Evolutionary conservation across 2,888 invertebrate genomes (phyloP).

Genomic region (Aspidiotus destructor): DNA sequence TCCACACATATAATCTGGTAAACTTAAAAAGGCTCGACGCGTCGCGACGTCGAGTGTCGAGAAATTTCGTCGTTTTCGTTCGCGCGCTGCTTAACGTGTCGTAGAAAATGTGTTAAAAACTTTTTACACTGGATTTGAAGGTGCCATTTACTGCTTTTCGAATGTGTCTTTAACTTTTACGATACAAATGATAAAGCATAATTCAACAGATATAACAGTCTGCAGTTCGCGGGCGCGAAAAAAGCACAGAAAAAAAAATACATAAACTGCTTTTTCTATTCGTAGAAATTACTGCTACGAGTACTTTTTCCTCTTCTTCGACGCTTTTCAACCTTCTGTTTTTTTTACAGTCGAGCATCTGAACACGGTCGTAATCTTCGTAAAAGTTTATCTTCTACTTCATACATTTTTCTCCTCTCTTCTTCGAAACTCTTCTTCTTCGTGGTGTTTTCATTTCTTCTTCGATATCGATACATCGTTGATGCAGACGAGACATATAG

Average conservation of each 20-base stretch:
- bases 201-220: slow-evolving; percentile 23
- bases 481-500: no score
- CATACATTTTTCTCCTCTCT: background rate
- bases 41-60: background rate
- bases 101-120: slow-evolving; percentile 30
- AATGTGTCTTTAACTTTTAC: slow-evolving; percentile 31
- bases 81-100: slow-evolving; percentile 22
- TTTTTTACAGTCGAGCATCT: slow-evolving; percentile 8
- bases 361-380: slow-evolving; percentile 14
- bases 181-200: slow-evolving; percentile 26
- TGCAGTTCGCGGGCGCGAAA: background rate
- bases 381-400: slow-evolving; percentile 6
- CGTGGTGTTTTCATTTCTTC: no score
- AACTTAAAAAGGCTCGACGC: slow-evolving; percentile 27
- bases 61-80: slow-evolving; percentile 27
- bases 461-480: no score
- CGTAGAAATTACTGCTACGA: no score
- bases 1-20: slow-evolving; percentile 13
- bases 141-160: slow-evolving; percentile 29
- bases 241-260: no score
- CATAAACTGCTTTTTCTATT: no score
- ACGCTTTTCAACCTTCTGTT: background rate
- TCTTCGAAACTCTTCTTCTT: no score
- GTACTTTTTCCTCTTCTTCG: no score
- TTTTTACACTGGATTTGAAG: slow-evolving; percentile 31